Conservation (phyloP, 1,140 invertebrate genomes). For the Apis dorsata region DNA sequence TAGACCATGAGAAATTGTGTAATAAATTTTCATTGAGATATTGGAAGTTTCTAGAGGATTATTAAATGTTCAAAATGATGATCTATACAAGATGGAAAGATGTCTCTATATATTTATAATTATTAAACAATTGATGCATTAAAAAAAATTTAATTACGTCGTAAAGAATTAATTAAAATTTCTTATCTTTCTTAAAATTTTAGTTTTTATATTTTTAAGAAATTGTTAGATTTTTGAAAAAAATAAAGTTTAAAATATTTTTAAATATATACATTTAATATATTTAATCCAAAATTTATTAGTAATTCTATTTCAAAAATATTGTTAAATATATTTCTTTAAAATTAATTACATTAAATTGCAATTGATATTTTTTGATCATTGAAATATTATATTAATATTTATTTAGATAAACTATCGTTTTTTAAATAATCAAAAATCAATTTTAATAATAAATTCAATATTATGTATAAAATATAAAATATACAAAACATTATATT, state of each 20-base stretch:
- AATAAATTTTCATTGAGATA: background rate
- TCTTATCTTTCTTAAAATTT: background rate
- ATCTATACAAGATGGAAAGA: background rate
- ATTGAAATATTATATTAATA: background rate
- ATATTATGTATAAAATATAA: background rate
- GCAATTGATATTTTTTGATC: background rate
- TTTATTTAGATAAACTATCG: background rate
- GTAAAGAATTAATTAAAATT: background rate
- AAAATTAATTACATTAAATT: background rate
- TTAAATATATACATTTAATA: too few species aligned
- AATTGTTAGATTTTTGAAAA: too few species aligned
- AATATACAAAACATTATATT: too few species aligned
- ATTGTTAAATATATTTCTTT: too few species aligned
- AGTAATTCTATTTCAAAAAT: too few species aligned
- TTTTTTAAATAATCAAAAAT: background rate
- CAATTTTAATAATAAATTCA: background rate
- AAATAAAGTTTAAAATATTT: background rate
- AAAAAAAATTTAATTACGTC: background rate
- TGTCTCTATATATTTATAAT: background rate
- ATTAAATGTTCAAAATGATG: background rate
- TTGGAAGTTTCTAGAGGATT: slow-evolving; percentile 1
- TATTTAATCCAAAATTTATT: too few species aligned
- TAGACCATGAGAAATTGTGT: background rate
- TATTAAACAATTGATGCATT: background rate
- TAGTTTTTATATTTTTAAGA: background rate